These are phyloP conservation scores for Nemotelus nigrinus DNA, from an alignment of 2,888 invertebrate genomes.

Conservation along the genomic window DNA sequence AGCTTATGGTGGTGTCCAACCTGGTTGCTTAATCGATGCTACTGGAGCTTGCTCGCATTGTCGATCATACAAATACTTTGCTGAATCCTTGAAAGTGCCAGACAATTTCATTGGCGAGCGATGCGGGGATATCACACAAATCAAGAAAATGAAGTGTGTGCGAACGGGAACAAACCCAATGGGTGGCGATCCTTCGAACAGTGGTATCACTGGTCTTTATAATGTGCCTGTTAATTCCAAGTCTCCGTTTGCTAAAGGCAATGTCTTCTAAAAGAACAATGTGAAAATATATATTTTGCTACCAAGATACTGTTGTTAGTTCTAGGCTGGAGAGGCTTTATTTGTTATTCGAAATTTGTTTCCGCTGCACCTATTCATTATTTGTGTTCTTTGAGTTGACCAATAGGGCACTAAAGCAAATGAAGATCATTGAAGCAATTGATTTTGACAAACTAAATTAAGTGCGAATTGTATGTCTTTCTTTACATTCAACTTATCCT, in stretches of 20 bases:
- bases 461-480: no score
- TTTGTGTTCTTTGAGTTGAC: no score
- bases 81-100: conserved; percentile 54
- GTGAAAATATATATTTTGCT: neutral
- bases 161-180: conserved; percentile 55
- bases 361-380: no score
- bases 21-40: conserved; percentile 52
- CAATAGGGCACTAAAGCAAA: no score
- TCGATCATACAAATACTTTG: conserved; percentile 54
- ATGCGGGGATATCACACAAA: conserved; percentile 7
- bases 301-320: neutral
- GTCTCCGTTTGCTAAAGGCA: conserved; percentile 26
- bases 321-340: neutral
- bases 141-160: conserved; percentile 31
- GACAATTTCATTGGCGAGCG: conserved; percentile 21
- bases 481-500: no score
- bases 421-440: no score
- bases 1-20: conserved; percentile 68
- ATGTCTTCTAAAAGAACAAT: conserved; percentile 18
- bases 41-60: conserved; percentile 40
- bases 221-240: conserved; percentile 27
- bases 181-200: conserved; percentile 56
- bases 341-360: neutral
- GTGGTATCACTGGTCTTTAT: conserved; percentile 21
- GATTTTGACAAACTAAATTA: no score